Evolutionary conservation across 2,888 invertebrate genomes (phyloP).

Genomic region (Tuta absoluta): DNA sequence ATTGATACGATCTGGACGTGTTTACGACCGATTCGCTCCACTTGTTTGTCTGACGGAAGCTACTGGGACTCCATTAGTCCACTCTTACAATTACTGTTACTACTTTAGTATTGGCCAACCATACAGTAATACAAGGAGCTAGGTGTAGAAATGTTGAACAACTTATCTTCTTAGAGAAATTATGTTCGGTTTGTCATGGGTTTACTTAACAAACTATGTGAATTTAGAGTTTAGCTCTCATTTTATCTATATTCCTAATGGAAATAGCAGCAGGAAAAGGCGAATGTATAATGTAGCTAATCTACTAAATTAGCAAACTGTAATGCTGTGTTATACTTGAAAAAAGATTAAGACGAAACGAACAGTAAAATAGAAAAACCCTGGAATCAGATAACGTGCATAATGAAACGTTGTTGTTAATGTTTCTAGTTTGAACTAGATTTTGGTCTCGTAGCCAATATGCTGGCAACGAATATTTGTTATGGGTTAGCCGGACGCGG

Average conservation of each 20-base stretch:
- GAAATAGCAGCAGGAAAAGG: no score
- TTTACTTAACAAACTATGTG: not conserved
- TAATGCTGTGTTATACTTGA: no score
- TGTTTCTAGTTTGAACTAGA: not conserved
- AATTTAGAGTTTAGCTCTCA: not conserved
- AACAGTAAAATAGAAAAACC: not conserved
- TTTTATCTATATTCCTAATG: no score
- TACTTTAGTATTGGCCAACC: slow-evolving; percentile 32
- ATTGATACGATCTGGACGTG: slow-evolving; percentile 42
- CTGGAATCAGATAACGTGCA: not conserved
- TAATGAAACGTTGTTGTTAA: not conserved
- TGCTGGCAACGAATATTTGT: slow-evolving; percentile 41
- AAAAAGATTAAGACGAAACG: no score
- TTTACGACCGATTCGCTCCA: slow-evolving; percentile 48
- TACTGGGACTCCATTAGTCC: slow-evolving; percentile 32
- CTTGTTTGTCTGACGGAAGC: slow-evolving; percentile 48
- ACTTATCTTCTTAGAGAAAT: not conserved
- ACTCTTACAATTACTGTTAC: slow-evolving; percentile 35
- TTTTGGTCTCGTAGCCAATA: slow-evolving; percentile 4
- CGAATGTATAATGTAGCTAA: no score
- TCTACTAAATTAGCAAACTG: no score
- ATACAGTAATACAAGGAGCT: not conserved
- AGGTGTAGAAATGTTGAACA: not conserved
- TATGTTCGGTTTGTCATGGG: not conserved
- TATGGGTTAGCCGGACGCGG: slow-evolving; percentile 69